Evolutionary conservation across 1,140 invertebrate genomes (phyloP), one percentile per base, ranked within the genome.

Genomic region (Agraylea sexmaculata): DNA sequence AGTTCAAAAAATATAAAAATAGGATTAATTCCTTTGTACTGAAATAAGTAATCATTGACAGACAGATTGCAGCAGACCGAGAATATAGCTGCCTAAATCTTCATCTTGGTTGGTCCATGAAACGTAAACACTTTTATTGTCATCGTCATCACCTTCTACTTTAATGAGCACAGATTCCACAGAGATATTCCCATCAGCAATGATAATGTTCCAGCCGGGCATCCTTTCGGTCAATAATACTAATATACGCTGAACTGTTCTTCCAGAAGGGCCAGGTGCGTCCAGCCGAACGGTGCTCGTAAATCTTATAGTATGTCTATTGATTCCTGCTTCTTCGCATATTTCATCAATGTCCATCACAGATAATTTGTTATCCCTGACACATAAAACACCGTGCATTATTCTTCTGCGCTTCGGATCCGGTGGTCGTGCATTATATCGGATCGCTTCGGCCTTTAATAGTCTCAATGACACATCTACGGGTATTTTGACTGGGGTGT

Each of bases 61-160:
- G 63, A 82, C 75, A 17, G 71, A 74, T 59, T 85, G 81, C 20
- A 88, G 58, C 48, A 87, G 70, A 43, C 80, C 78, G 46, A 90
- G 66, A 54, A 94, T 81, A 52, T 82, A 87, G 64, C 84, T 87
- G 21, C 90, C 91, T 42, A 95, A 71, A 63, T 91, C 87, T 65
- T 95, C 90, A 66, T 95, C 89, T 60, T 95, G 86, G 71, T 94
- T 88, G 6, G 85, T 87, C 91, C 91, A 97, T 1, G 90, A 91
- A n/a, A 95, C 81, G 52, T 87, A 80, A 45, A 95, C 78, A 52
- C 77, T 87, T 58, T 94, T 96, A 31, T 82, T 77, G 49, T 83
- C 81, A 47, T 86, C 82, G 32, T 82, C 80, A 52, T 87, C 83
- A 10, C 83, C 83, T 63, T 89, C 84, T 0, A 94, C 78, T 65